phyloP scores from a whole-genome alignment of 2,113 vertebrate species.

The Lycocorax pyrrhopterus region DNA sequence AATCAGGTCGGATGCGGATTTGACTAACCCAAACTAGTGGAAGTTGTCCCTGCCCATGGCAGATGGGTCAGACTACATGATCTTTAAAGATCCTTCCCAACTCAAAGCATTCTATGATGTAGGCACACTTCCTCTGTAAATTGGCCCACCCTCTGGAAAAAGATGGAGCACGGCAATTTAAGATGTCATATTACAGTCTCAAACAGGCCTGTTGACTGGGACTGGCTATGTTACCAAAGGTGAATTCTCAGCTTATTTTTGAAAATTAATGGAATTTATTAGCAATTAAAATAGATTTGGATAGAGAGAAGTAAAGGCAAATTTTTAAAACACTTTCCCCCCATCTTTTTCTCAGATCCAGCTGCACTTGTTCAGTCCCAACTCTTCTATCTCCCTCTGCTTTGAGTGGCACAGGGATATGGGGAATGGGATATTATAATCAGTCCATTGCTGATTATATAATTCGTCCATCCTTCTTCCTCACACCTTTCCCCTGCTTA shows the following conservation, averaged over 20 bases:
- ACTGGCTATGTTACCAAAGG: background rate
- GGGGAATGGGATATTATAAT: fast-evolving
- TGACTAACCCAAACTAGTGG: background rate
- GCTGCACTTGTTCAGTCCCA: background rate
- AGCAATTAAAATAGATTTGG: background rate
- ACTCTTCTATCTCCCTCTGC: fast-evolving
- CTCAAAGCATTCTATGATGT: background rate
- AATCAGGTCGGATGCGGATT: background rate
- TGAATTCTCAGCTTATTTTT: background rate
- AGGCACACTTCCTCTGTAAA: background rate
- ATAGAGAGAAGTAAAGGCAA: background rate
- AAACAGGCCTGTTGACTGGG: background rate
- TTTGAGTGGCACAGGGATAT: background rate
- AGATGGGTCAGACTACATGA: background rate
- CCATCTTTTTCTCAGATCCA: background rate
- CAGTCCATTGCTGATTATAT: too few species aligned
- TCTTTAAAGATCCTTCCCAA: background rate
- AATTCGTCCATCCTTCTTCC: background rate
- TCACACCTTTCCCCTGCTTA: background rate
- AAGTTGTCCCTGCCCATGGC: background rate
- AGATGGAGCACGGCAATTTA: background rate
- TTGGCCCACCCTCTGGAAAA: background rate
- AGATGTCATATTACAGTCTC: background rate
- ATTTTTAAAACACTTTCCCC: background rate
- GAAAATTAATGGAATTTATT: background rate